phyloP scores from a whole-genome alignment of 1,140 invertebrate genomes.

The Sinonovacula constricta region DNA sequence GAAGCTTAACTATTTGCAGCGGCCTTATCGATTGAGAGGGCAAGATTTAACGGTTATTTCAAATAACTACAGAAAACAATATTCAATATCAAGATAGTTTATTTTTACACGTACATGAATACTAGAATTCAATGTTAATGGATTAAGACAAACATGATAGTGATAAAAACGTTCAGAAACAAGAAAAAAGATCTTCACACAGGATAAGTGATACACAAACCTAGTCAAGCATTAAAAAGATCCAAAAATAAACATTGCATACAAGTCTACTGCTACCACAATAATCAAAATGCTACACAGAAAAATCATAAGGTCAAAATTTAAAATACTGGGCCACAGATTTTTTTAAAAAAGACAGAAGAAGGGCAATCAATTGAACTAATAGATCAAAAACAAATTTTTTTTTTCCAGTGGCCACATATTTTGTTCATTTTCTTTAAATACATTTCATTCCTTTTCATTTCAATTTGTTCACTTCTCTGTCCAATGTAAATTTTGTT shows the following conservation, averaged over 20 bases:
- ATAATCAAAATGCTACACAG: not conserved
- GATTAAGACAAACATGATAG: constrained; percentile 41
- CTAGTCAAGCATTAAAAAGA: constrained; percentile 27
- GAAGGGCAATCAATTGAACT: not conserved
- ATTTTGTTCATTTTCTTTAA: no score
- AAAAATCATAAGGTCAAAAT: not conserved
- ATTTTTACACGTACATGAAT: constrained; percentile 55
- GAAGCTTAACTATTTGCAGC: no score
- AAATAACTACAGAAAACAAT: no score
- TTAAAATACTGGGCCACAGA: not conserved
- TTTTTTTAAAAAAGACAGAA: not conserved
- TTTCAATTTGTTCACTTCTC: no score
- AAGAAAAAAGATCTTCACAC: constrained; percentile 28
- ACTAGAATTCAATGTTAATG: constrained; percentile 52
- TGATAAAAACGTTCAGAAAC: constrained; percentile 14
- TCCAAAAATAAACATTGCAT: constrained; percentile 26
- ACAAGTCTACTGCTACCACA: constrained; percentile 2
- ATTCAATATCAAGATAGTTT: constrained; percentile 52
- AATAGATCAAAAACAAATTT: not conserved
- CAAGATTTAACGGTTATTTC: no score
- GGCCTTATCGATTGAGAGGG: no score
- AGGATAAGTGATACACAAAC: constrained; percentile 30
- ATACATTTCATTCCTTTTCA: no score
- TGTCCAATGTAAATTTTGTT: no score
- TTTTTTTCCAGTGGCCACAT: not conserved